Percentiles rank a stretch among this genome's conserved stretches.
Conservation (phyloP, 2,113 vertebrate genomes). For the Bufo gargarizans region DNA sequence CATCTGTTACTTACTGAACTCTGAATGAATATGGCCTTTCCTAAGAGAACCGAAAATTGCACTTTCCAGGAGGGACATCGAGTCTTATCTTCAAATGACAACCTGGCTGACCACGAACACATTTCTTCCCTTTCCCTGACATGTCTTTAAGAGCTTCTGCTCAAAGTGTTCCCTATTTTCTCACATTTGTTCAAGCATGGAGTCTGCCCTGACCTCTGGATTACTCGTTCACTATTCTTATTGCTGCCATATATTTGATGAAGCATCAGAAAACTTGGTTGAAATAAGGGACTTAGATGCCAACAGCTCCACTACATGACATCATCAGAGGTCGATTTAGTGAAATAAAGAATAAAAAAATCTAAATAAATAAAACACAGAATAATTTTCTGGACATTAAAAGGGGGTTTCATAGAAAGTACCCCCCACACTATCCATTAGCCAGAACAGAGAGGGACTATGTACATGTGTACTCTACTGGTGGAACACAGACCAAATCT, state of each 20-base stretch:
- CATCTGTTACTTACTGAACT: neutral
- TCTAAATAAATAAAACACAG: too few species aligned
- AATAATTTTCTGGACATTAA: too few species aligned
- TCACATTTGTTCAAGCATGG: neutral
- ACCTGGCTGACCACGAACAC: neutral
- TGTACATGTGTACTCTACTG: too few species aligned
- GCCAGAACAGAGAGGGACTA: too few species aligned
- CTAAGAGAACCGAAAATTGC: neutral
- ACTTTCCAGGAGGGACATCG: neutral
- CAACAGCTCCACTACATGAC: too few species aligned
- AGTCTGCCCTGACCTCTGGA: neutral
- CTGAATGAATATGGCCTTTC: neutral
- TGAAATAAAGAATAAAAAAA: too few species aligned
- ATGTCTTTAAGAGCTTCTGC: neutral
- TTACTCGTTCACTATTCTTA: neutral
- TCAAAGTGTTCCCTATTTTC: neutral
- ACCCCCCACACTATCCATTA: too few species aligned
- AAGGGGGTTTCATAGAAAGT: too few species aligned
- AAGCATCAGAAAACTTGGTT: neutral
- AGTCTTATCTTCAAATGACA: slow-evolving; percentile 5
- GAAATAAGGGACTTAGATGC: neutral
- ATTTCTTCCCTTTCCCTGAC: neutral
- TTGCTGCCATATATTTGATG: neutral
- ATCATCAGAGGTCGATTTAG: too few species aligned
- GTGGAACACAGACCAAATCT: too few species aligned